These are phyloP conservation scores for Shargacucullia verbasci DNA, from an alignment of 2,888 invertebrate species.

Conservation along the genomic window DNA sequence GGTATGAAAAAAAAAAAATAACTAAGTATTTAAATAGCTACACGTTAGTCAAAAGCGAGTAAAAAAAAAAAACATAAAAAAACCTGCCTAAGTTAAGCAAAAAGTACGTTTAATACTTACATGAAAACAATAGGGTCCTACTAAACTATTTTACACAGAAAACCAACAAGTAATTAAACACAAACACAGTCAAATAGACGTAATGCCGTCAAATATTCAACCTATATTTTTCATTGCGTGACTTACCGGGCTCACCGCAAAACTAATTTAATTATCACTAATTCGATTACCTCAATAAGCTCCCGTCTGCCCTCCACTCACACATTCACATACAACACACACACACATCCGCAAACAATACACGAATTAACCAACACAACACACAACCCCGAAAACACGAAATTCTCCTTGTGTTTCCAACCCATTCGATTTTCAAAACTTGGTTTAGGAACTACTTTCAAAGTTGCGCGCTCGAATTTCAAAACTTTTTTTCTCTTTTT, in stretches of 20 bases:
- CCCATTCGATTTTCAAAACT: conserved; percentile 40
- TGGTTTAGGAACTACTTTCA: conserved; percentile 25
- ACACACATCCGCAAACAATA: conserved; percentile 24
- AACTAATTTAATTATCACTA: conserved; percentile 85
- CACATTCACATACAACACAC: conserved; percentile 51
- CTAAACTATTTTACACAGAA: conserved; percentile 13
- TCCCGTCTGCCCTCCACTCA: conserved; percentile 65
- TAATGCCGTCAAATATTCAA: conserved; percentile 56
- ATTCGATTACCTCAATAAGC: conserved; percentile 83
- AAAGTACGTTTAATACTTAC: conserved; percentile 25
- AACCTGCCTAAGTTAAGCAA: neutral
- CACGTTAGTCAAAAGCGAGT: too few relatives aligned
- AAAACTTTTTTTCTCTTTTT: conserved; percentile 4
- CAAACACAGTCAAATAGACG: conserved; percentile 41
- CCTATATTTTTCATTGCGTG: conserved; percentile 67
- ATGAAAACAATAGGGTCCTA: neutral
- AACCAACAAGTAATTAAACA: conserved; percentile 37
- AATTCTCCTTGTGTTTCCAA: conserved; percentile 21
- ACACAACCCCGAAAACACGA: conserved; percentile 43
- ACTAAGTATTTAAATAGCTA: too few relatives aligned
- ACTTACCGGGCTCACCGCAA: conserved; percentile 63
- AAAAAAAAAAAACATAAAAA: too few relatives aligned
- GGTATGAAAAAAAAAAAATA: too few relatives aligned
- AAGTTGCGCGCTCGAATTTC: conserved; percentile 27
- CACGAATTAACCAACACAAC: conserved; percentile 2